phyloP scores from a whole-genome alignment of 1,140 invertebrate species.

The Nylanderia fulva region DNA sequence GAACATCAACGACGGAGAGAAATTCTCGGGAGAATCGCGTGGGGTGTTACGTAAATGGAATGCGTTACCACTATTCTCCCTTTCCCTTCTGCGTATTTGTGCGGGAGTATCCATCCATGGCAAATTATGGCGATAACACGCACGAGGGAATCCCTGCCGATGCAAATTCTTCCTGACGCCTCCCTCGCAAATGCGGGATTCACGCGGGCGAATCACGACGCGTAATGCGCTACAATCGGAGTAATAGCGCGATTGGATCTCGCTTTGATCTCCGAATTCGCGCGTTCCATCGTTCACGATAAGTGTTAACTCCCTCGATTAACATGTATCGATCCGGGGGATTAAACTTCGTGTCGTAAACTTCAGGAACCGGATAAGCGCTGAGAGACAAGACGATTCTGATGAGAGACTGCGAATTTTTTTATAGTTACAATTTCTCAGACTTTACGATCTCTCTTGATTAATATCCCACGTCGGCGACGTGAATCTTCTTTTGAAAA shows the following conservation, averaged over 20 bases:
- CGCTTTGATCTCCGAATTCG: slow-evolving; percentile 48
- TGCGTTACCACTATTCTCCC: slow-evolving; percentile 20
- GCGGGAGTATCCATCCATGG: not conserved
- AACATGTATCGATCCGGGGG: slow-evolving; percentile 24
- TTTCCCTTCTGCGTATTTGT: too few species aligned
- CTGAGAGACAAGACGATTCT: not conserved
- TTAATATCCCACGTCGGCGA: slow-evolving; percentile 15
- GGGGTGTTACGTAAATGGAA: slow-evolving; percentile 47
- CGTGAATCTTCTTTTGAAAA: slow-evolving; percentile 42
- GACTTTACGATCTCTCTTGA: slow-evolving; percentile 22
- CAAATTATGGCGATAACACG: slow-evolving; percentile 48
- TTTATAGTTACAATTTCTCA: not conserved
- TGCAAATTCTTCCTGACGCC: slow-evolving; percentile 34
- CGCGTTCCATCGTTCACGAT: not conserved
- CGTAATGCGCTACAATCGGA: not conserved
- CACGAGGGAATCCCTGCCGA: not conserved
- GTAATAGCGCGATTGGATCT: not conserved
- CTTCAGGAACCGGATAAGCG: not conserved
- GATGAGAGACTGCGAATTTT: not conserved
- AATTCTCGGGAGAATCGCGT: slow-evolving; percentile 12
- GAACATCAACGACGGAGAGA: not conserved
- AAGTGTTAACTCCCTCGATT: slow-evolving; percentile 34
- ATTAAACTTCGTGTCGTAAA: not conserved
- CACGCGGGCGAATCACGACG: slow-evolving; percentile 17
- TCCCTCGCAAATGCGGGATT: slow-evolving; percentile 13